Evolutionary conservation across 2,888 invertebrate species (phyloP).

Genomic region (Aplocera efformata): DNA sequence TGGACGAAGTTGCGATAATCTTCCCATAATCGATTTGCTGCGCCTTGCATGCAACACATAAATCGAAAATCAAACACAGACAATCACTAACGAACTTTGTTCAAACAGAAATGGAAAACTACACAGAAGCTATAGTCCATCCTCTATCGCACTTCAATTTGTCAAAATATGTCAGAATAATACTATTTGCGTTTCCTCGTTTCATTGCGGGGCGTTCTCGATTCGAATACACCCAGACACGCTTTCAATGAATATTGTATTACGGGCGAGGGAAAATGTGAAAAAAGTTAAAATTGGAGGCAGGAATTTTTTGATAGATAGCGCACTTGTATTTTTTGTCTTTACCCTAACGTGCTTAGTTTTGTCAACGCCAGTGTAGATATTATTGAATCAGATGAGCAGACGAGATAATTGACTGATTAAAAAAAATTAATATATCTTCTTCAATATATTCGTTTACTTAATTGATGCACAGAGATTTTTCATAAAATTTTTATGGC

Average conservation of each 20-base stretch:
- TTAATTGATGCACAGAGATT: no score
- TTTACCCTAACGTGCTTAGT: slow-evolving; percentile 42
- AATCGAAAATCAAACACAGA: slow-evolving; percentile 64
- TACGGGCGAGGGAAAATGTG: slow-evolving; percentile 40
- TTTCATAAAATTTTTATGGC: no score
- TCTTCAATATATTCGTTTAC: no score
- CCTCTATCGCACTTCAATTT: slow-evolving; percentile 64
- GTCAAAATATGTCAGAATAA: slow-evolving; percentile 62
- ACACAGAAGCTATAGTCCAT: slow-evolving; percentile 37
- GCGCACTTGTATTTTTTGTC: slow-evolving; percentile 1
- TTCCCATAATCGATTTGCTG: slow-evolving; percentile 47
- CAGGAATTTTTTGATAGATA: slow-evolving; percentile 33
- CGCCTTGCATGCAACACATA: slow-evolving; percentile 59
- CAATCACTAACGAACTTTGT: slow-evolving; percentile 72
- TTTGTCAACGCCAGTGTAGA: slow-evolving; percentile 35
- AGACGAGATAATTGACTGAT: no score
- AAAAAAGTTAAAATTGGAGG: slow-evolving; percentile 44
- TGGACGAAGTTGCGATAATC: no score
- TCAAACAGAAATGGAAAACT: slow-evolving; percentile 66
- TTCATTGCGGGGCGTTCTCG: slow-evolving; percentile 32
- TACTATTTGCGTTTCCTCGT: slow-evolving; percentile 47
- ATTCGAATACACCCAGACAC: slow-evolving; percentile 43
- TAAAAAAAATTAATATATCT: no score
- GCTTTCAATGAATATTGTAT: slow-evolving; percentile 57
- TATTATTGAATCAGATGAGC: no score